These are phyloP conservation scores for Leptinotarsa peninsularis DNA, from an alignment of 2,888 invertebrate species.

Conservation along the genomic window DNA sequence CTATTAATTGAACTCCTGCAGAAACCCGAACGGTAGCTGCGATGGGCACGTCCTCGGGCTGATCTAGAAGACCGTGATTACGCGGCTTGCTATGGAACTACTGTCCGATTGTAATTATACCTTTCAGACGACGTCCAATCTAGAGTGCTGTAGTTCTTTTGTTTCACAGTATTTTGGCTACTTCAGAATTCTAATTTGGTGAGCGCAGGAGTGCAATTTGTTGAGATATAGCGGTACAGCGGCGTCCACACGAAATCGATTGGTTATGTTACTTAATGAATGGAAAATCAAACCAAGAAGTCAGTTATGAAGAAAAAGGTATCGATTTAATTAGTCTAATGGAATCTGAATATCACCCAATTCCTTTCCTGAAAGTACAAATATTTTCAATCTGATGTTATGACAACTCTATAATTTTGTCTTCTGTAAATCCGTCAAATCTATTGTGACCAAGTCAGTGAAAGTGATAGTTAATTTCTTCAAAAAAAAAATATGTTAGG, in stretches of 20 bases:
- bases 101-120: slow-evolving; percentile 64
- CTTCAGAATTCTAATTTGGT: slow-evolving; percentile 51
- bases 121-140: slow-evolving; percentile 54
- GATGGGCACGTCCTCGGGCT: slow-evolving; percentile 54
- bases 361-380: no score
- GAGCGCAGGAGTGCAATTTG: slow-evolving; percentile 26
- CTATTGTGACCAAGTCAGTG: no score
- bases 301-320: not conserved
- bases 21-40: slow-evolving; percentile 60
- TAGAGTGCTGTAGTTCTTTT: slow-evolving; percentile 39
- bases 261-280: not conserved
- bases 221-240: not conserved
- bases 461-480: no score
- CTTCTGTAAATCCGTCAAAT: no score
- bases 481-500: no score
- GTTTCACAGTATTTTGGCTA: slow-evolving; percentile 52
- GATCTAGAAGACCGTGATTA: slow-evolving; percentile 61
- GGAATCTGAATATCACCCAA: no score
- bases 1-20: slow-evolving; percentile 57
- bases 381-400: no score
- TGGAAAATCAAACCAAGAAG: not conserved
- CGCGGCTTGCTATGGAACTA: slow-evolving; percentile 62
- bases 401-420: no score
- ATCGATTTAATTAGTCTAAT: no score
- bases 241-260: slow-evolving; percentile 6